phyloP scores from a whole-genome alignment of 2,797 vertebrate species.

The Falco concolor region DNA sequence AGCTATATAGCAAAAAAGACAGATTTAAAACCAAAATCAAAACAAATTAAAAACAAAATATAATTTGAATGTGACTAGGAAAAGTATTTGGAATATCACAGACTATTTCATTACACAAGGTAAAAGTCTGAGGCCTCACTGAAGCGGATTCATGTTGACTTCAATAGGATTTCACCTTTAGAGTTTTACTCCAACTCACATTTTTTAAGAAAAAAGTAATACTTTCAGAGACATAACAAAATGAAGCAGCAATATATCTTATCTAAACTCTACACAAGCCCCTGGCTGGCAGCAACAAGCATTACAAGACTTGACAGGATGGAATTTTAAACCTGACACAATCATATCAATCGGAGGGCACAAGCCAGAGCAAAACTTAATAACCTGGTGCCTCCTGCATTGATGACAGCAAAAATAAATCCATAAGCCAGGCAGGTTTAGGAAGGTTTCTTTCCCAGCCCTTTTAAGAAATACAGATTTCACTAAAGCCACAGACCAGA shows the following conservation, averaged over 20 bases:
- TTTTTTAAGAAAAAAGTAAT: background rate
- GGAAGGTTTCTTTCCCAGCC: background rate
- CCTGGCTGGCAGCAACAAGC: conserved; percentile 9
- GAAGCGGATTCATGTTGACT: background rate
- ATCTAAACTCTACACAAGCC: conserved; percentile 7
- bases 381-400: conserved; percentile 18
- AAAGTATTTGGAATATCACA: background rate
- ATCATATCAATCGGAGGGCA: conserved; percentile 40
- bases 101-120: background rate
- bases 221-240: background rate
- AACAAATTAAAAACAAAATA: background rate
- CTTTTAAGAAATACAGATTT: background rate
- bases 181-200: background rate
- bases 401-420: conserved; percentile 52
- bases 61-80: background rate
- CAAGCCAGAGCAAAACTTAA: conserved; percentile 41
- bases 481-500: background rate
- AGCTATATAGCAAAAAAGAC: background rate
- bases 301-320: conserved; percentile 43
- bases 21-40: background rate
- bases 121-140: background rate
- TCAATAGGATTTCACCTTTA: background rate
- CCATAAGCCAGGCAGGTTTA: background rate
- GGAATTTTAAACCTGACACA: conserved; percentile 51
- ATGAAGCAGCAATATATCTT: background rate